Base-by-base conservation (phyloP, 2,888 invertebrate genomes). In the Drepana falcataria region DNA sequence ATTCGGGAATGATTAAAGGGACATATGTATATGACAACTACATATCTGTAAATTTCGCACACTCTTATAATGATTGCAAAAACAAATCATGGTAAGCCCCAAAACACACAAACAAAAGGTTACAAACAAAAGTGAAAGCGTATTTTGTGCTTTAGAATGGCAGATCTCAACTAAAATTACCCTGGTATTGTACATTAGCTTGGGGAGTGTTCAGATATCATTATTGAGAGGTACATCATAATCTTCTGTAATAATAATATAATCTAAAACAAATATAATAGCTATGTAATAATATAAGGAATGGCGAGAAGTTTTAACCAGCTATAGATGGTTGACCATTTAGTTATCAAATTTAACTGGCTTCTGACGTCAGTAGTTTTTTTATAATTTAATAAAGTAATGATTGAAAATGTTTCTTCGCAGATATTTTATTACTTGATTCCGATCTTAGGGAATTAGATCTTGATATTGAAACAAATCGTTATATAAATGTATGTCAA, bases 221-320 rank as follows among this genome's bases (percentile, higher is more conserved):
- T 49, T 21, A 6, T 35, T 37, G 40, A 37, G n/a, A 34, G 21
- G 41, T 51, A 51, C 44, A 44, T 44, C 44, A 9, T 9, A 44
- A 44, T 6, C 5, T 40, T 6, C 7, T 40, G n/a, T 21, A 33
- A 33, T 41, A 51, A 40, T 34, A 52, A 54, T 53, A 59, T 63
- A 61, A 60, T 71, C 68, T 71, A 77, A 64, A 71, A 60, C 60
- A 60, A 56, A 61, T 74, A 72, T 72, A 59, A 44, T 44, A 44
- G 3, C 44, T 44, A 33, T 40, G 21, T 51, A 34, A 40, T 68
- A 69, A 63, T 68, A 68, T 66, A 75, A 75, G 79, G 79, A 84
- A 83, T 84, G 82, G 71, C 77, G 77, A 79, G 73, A 77, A 77
- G 77, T 73, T 67, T 65, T 59, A 61, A 54, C n/a, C 59, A 61